These are phyloP conservation scores for Campylomormyrus tamandua DNA, from an alignment of 2,113 vertebrate genomes.

Conservation along the genomic window DNA sequence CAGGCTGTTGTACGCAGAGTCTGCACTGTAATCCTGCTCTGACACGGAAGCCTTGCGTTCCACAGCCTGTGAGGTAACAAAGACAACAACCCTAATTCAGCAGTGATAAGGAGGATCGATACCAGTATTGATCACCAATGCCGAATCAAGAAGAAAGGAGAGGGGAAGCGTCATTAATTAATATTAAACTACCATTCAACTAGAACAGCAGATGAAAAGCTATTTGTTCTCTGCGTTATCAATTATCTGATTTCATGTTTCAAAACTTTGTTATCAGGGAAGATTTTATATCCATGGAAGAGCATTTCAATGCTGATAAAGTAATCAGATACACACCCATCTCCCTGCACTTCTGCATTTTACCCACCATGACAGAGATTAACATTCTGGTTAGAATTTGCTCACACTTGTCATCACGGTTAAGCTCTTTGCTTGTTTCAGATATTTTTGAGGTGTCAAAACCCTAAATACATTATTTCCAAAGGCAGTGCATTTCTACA, in stretches of 20 bases:
- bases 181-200: not conserved
- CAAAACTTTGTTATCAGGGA: not conserved
- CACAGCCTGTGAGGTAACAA: conserved; percentile 49
- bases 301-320: not conserved
- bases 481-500: not conserved
- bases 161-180: not conserved
- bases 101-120: not conserved
- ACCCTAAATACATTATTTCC: not conserved
- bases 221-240: not conserved
- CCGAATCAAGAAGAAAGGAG: not conserved
- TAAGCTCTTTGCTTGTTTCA: not conserved
- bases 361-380: not conserved
- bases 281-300: too few relatives aligned
- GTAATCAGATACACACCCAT: not conserved
- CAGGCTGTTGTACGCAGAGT: conserved; percentile 82
- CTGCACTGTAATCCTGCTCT: conserved; percentile 61
- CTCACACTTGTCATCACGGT: not conserved
- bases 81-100: not conserved
- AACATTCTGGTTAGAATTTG: not conserved
- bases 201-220: not conserved
- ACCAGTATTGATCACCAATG: not conserved
- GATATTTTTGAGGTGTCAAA: not conserved
- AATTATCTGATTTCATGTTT: not conserved
- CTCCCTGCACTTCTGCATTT: not conserved
- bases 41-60: conserved; percentile 52